Conservation (phyloP, 2,113 vertebrate genomes). For the Nerophis lumbriciformis region DNA sequence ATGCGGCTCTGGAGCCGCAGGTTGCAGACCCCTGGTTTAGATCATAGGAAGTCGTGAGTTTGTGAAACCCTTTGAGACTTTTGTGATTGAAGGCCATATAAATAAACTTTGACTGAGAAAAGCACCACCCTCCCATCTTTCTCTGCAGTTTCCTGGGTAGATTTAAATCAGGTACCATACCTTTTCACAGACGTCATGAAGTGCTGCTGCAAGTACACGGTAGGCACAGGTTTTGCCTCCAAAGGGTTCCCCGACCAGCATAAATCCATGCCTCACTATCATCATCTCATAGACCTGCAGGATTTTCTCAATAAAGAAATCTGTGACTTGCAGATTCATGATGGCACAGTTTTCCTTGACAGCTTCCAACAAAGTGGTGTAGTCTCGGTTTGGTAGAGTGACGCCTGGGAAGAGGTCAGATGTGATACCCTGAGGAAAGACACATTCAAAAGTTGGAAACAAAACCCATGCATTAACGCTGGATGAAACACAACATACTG, state of each 20-base stretch:
- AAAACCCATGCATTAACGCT: too few relatives aligned
- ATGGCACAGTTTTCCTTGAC: conserved; percentile 75
- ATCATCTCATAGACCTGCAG: conserved; percentile 91
- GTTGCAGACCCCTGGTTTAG: too few relatives aligned
- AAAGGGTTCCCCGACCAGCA: conserved; percentile 89
- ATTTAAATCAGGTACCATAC: conserved; percentile 46
- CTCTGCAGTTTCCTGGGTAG: background rate
- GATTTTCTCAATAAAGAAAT: conserved; percentile 83
- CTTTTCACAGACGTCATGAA: conserved; percentile 79
- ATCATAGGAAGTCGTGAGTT: too few relatives aligned
- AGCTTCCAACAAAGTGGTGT: conserved; percentile 75
- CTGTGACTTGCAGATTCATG: conserved; percentile 87
- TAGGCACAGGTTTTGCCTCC: conserved; percentile 88
- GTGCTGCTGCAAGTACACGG: conserved; percentile 78
- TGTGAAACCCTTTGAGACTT: too few relatives aligned
- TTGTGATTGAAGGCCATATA: too few relatives aligned
- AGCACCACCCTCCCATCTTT: background rate
- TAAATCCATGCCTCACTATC: conserved; percentile 89
- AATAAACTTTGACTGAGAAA: background rate
- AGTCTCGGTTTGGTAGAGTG: conserved; percentile 82
- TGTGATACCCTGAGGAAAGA: conserved; percentile 79
- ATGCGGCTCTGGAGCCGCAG: too few relatives aligned
- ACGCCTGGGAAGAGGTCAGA: conserved; percentile 90
- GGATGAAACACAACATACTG: background rate
- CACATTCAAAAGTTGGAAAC: background rate